A percentile compares a stretch with the other conserved stretches of the same genome.
Evolutionary conservation across 2,113 vertebrate species (phyloP).

Genomic region (Meriones unguiculatus): DNA sequence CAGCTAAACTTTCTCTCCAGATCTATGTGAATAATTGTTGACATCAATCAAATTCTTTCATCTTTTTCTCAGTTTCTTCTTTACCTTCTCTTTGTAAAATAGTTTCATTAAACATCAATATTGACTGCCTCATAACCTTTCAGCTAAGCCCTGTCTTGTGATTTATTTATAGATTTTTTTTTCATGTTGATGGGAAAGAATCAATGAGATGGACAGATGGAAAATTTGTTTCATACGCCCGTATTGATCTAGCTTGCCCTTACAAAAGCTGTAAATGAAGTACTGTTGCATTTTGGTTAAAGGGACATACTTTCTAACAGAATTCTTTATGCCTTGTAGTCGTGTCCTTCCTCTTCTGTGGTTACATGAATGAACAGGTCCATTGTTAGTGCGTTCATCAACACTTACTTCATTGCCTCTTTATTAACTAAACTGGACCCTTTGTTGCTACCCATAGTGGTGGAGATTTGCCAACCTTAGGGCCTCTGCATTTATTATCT

Average conservation of each 20-base stretch:
- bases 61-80: constrained; percentile 8
- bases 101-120: background rate
- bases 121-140: constrained; percentile 42
- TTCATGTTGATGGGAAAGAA: constrained; percentile 43
- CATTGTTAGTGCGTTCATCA: background rate
- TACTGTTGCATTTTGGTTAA: background rate
- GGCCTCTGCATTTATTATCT: background rate
- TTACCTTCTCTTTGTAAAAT: constrained; percentile 5
- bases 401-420: background rate
- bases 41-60: background rate
- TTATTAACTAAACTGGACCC: rapidly evolving
- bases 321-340: background rate
- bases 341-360: background rate
- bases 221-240: background rate
- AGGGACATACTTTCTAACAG: background rate
- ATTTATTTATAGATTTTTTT: constrained; percentile 54
- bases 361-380: background rate
- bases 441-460: background rate
- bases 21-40: background rate
- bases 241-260: background rate
- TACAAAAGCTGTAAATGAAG: background rate
- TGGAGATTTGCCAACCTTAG: background rate
- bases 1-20: background rate
- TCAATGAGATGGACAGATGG: constrained; percentile 5
- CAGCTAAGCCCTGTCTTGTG: constrained; percentile 19